phyloP scores from a whole-genome alignment of 1,140 invertebrate genomes.

The Copidosoma floridanum region DNA sequence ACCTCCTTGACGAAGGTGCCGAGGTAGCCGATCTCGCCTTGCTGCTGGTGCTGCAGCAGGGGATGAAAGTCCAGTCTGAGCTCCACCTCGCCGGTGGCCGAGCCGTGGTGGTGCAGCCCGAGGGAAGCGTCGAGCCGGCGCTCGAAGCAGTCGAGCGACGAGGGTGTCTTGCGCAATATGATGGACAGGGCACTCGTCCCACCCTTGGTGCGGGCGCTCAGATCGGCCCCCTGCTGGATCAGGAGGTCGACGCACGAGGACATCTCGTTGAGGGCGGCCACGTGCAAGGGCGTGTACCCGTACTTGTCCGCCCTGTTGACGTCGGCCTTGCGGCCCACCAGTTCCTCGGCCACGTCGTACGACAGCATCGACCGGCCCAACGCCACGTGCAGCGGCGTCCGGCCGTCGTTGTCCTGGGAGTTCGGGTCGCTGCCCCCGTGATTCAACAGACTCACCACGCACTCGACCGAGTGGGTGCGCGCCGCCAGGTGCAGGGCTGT shows the following conservation, averaged over 20 bases:
- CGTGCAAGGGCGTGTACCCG: constrained; percentile 84
- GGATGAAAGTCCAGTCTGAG: constrained; percentile 78
- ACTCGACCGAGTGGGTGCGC: constrained; percentile 72
- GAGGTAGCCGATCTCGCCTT: constrained; percentile 76
- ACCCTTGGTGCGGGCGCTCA: constrained; percentile 79
- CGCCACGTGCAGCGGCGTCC: constrained; percentile 75
- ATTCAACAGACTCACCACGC: constrained; percentile 70
- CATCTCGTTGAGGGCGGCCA: constrained; percentile 82
- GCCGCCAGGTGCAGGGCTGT: constrained; percentile 77
- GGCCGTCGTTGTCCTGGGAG: constrained; percentile 72
- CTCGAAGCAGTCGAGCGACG: constrained; percentile 73
- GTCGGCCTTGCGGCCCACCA: constrained; percentile 76
- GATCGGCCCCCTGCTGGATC: constrained; percentile 79
- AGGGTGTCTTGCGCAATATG: constrained; percentile 78
- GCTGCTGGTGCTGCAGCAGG: constrained; percentile 74
- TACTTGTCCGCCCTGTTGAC: constrained; percentile 84
- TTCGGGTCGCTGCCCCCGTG: constrained; percentile 73
- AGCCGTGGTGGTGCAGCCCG: constrained; percentile 74
- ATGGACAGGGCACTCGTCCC: constrained; percentile 79
- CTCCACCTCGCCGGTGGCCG: constrained; percentile 75
- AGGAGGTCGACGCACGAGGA: constrained; percentile 79
- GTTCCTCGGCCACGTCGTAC: constrained; percentile 72
- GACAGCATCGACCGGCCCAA: constrained; percentile 73
- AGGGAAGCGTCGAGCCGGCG: constrained; percentile 76
- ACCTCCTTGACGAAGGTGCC: constrained; percentile 82